A percentile compares a stretch with the other conserved stretches of the same genome.
Conservation (phyloP, 2,113 vertebrate species). For the Oxyura jamaicensis region DNA sequence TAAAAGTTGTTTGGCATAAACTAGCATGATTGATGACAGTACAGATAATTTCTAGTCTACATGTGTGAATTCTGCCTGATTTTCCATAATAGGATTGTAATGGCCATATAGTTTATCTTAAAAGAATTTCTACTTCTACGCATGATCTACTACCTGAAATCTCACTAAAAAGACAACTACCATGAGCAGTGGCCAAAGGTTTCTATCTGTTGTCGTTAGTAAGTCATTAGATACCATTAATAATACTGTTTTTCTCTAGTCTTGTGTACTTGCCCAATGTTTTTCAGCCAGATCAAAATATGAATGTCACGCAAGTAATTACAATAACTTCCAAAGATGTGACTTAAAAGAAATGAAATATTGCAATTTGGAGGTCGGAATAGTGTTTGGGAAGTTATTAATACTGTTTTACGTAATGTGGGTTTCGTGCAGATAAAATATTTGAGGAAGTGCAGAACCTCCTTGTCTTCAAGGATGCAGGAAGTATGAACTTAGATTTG, state of each 20-base stretch:
- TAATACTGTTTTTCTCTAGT: neutral
- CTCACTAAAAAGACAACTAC: neutral
- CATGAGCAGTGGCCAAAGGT: neutral
- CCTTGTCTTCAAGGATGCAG: neutral
- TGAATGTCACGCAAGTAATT: neutral
- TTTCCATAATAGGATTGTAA: neutral
- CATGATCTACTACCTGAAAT: neutral
- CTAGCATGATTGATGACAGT: neutral
- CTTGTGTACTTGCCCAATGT: neutral
- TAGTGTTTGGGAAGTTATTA: neutral
- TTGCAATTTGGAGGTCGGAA: rapidly evolving
- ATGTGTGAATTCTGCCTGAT: neutral
- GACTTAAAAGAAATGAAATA: neutral
- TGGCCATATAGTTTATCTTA: neutral
- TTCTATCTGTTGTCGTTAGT: neutral
- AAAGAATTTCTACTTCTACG: neutral
- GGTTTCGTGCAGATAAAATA: neutral
- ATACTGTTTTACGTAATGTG: neutral
- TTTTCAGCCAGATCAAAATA: neutral
- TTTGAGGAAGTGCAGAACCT: neutral
- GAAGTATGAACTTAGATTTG: neutral
- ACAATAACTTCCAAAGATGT: neutral
- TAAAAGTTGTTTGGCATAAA: neutral
- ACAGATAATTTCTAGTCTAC: neutral
- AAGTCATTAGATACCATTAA: neutral